phyloP scores from a whole-genome alignment of 2,113 vertebrate genomes.

The Aspiorhynchus laticeps region DNA sequence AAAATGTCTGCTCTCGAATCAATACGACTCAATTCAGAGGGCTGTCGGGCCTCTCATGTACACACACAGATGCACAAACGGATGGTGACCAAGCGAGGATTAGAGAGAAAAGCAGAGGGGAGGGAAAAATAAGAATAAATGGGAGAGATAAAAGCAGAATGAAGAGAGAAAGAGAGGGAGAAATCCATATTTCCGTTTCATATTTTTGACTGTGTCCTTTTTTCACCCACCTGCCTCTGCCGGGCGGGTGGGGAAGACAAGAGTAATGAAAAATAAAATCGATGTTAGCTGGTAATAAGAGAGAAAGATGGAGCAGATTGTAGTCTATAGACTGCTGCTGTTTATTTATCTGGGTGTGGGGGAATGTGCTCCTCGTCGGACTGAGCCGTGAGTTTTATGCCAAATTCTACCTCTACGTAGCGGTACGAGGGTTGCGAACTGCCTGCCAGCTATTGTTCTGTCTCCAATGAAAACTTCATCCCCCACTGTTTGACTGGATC shows the following conservation, averaged over 20 bases:
- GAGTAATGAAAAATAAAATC: conserved; percentile 45
- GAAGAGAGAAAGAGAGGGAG: background rate
- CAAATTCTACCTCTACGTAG: conserved; percentile 21
- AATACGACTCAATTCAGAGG: conserved; percentile 49
- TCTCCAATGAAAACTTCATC: conserved; percentile 34
- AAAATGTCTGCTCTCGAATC: conserved; percentile 52
- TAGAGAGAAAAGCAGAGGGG: conserved; percentile 6
- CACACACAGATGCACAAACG: conserved; percentile 10
- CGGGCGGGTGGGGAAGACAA: background rate
- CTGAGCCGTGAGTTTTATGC: background rate
- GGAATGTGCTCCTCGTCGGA: background rate
- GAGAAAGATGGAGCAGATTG: conserved; percentile 28
- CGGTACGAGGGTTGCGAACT: background rate
- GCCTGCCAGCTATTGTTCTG: conserved; percentile 42
- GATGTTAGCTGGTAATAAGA: conserved; percentile 20
- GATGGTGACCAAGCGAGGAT: background rate
- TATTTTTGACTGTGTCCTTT: conserved; percentile 20
- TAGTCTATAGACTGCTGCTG: conserved; percentile 25
- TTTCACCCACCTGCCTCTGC: conserved; percentile 1
- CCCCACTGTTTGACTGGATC: conserved; percentile 34
- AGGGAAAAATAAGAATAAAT: background rate
- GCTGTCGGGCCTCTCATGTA: conserved; percentile 25
- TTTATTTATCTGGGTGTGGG: conserved; percentile 12
- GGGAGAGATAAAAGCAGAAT: conserved; percentile 29
- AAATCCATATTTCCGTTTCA: conserved; percentile 5